A percentile compares a stretch with the other conserved stretches of the same genome.
These are phyloP conservation scores for Anableps anableps DNA, from an alignment of 2,797 vertebrate genomes.

Conservation along the genomic window DNA sequence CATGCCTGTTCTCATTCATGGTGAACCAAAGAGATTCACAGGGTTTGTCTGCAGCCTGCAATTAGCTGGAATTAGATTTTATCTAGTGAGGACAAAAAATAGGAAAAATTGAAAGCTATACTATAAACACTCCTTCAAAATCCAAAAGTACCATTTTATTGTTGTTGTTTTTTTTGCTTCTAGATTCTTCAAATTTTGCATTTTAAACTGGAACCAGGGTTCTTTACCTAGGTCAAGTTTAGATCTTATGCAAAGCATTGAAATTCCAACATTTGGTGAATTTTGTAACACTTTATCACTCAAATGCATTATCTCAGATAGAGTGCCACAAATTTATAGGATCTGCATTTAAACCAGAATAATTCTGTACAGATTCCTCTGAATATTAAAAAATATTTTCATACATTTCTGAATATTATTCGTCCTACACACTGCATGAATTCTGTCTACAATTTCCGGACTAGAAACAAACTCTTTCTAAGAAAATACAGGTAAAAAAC, in stretches of 20 bases:
- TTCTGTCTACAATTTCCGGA: background rate
- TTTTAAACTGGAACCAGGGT: background rate
- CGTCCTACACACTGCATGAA: background rate
- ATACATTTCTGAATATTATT: background rate
- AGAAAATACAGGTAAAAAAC: background rate
- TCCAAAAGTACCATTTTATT: too few relatives aligned
- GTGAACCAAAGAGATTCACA: background rate
- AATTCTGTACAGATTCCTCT: background rate
- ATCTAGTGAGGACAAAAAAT: background rate
- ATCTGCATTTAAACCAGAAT: background rate
- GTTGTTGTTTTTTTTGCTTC: background rate
- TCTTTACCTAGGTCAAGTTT: background rate
- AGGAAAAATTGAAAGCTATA: background rate
- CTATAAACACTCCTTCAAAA: background rate
- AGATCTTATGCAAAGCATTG: background rate
- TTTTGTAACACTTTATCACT: background rate
- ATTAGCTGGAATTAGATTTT: background rate
- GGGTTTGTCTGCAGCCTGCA: background rate
- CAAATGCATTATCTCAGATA: background rate
- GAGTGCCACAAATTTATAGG: background rate
- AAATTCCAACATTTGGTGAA: background rate
- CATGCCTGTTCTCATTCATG: background rate
- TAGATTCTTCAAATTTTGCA: background rate
- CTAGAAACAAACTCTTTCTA: background rate
- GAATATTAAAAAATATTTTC: background rate